phyloP scores from a whole-genome alignment of 35 echinoderm and acorn worm species.

The Apostichopus japonicus region DNA sequence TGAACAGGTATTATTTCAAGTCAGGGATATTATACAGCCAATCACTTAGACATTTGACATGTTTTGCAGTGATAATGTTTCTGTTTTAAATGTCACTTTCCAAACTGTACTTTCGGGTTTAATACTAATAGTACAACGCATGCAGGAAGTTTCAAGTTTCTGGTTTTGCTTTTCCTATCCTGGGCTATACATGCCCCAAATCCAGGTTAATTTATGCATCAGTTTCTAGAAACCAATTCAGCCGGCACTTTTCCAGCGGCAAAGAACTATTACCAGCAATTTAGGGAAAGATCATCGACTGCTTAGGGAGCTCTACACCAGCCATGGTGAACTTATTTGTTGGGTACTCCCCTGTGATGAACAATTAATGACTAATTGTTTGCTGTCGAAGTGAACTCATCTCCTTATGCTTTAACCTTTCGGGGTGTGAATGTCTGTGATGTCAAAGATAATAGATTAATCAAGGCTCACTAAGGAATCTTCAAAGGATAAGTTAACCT shows the following conservation, averaged over 20 bases:
- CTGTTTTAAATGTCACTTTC: too few relatives aligned
- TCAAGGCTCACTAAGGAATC: too few relatives aligned
- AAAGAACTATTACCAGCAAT: slow-evolving; percentile 11
- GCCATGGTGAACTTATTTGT: background rate
- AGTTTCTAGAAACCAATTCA: background rate
- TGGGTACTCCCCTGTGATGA: background rate
- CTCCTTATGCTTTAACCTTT: background rate
- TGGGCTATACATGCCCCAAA: background rate
- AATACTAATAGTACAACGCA: background rate
- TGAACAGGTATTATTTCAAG: too few relatives aligned
- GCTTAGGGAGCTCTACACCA: background rate
- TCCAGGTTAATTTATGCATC: slow-evolving; percentile 16
- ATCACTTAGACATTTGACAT: too few relatives aligned
- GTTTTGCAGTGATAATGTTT: too few relatives aligned
- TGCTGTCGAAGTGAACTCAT: background rate
- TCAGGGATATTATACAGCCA: too few relatives aligned
- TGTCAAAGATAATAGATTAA: background rate
- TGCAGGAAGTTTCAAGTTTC: background rate
- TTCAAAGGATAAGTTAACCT: too few relatives aligned
- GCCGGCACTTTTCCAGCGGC: background rate
- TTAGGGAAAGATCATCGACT: slow-evolving; percentile 1
- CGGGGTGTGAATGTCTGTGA: background rate
- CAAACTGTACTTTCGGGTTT: background rate
- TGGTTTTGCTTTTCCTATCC: background rate
- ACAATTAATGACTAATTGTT: slow-evolving; percentile 24